Evolutionary conservation across 2,113 vertebrate genomes (phyloP), one percentile per base, ranked within the genome.

Genomic region (Scopus umbretta): DNA sequence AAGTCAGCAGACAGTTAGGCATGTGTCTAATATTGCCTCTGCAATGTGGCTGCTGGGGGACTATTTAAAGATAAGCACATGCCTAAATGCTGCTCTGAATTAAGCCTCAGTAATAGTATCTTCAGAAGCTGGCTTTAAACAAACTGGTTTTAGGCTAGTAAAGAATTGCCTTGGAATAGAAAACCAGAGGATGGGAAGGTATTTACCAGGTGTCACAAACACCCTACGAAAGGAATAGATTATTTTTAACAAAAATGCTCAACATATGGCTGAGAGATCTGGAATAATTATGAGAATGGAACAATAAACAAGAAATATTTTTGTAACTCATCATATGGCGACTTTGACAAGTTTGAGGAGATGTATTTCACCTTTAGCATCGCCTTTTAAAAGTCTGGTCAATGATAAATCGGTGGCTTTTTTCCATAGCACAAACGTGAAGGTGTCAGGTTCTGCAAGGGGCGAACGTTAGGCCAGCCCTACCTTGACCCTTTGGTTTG

Each of bases 231-330:
- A 88, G 81, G 66, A 94, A 80, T 40, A 94, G 12, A 47, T 74
- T 88, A 68, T 56, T 87, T 96, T 94, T 94, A 91, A 89, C 78
- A 85, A 90, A 96, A 97, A 75, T 68, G 66, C 6, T 13, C 68
- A 67, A 86, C 61, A 42, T 73, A 49, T 61, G 92, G 71, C 87
- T 94, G 80, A 94, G 49, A 88, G 80, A 86, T 13, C 80, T 61
- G 66, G 87, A 97, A 88, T 90, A 95, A 95, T 93, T 94, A 93
- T 58, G 87, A 95, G 40, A 82, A 58, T 5, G 18, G 42, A 94
- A 73, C 22, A 95, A 95, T 58, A 92, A 52, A 47, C 38, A n/a
- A 62, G 36, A 76, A 55, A 56, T 83, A 43, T 78, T 92, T 92
- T 86, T 85, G 55, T 92, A 96, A 82, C 50, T 83, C 23, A 67